phyloP scores from a whole-genome alignment of 2,113 vertebrate species.

The Aviceda subcristata region DNA sequence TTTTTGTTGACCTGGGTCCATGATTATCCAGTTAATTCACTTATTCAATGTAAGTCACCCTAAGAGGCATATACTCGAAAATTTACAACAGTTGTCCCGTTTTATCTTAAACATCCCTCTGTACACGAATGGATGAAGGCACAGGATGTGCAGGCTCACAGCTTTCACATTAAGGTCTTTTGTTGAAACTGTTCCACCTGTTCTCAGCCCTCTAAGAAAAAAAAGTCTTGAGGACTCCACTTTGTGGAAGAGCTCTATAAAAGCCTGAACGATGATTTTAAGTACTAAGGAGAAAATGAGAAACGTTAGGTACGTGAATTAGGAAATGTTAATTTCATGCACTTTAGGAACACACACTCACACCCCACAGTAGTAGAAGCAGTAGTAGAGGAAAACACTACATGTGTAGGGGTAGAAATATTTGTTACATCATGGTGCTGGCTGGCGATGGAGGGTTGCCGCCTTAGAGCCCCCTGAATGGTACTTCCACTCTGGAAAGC shows the following conservation, averaged over 20 bases:
- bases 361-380: conserved; percentile 99
- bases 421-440: conserved; percentile 99
- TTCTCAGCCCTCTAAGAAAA: conserved; percentile 78
- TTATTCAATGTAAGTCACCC: not conserved
- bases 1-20: conserved; percentile 34
- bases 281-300: conserved; percentile 89
- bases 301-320: conserved; percentile 86
- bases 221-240: conserved; percentile 79
- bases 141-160: conserved; percentile 82
- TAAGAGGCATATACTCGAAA: conserved; percentile 96
- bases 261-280: conserved; percentile 88
- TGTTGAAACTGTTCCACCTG: conserved; percentile 70
- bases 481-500: conserved; percentile 99
- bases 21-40: not conserved
- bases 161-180: conserved; percentile 71
- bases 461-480: conserved; percentile 99
- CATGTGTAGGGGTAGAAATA: conserved; percentile 99
- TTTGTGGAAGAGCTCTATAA: conserved; percentile 89
- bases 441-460: conserved; percentile 99
- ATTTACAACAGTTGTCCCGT: conserved; percentile 83
- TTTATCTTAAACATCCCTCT: conserved; percentile 48
- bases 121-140: conserved; percentile 56
- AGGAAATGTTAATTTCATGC: conserved; percentile 99
- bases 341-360: conserved; percentile 99
- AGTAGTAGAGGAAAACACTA: conserved; percentile 99